A percentile compares a stretch with the other conserved stretches of the same genome.
phyloP scores from a whole-genome alignment of 2,113 vertebrate species.

The Cichladusa arquata region DNA sequence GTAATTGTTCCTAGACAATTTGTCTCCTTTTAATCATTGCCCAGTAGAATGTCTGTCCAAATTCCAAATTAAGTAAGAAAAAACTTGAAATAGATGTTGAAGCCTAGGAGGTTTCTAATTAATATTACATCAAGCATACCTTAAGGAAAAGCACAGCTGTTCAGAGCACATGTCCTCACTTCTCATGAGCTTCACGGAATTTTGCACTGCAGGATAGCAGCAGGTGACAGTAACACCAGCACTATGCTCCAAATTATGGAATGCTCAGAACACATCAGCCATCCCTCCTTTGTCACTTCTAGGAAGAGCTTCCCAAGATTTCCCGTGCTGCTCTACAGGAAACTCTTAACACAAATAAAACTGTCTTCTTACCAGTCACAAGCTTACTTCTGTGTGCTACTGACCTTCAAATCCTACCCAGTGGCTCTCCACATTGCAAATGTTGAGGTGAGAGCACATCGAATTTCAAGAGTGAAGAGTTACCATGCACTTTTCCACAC shows the following conservation, averaged over 20 bases:
- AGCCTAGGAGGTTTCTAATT: neutral
- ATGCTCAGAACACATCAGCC: neutral
- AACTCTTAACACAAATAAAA: neutral
- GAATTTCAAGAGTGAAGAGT: neutral
- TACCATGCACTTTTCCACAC: neutral
- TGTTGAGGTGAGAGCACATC: neutral
- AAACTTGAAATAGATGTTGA: neutral
- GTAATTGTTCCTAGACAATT: neutral
- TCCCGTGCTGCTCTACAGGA: neutral
- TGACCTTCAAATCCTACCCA: neutral
- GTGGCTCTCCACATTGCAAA: neutral
- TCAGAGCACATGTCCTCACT: neutral
- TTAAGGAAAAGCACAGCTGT: neutral
- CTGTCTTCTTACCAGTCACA: neutral
- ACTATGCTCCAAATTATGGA: neutral
- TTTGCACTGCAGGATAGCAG: neutral
- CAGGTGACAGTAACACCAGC: neutral
- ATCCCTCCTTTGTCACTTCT: neutral
- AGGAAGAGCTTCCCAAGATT: neutral
- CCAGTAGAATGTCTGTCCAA: neutral
- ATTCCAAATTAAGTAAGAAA: neutral
- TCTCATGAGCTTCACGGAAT: neutral
- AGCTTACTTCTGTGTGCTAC: neutral
- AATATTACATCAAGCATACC: neutral
- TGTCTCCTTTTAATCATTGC: neutral